A percentile compares a stretch with the other conserved stretches of the same genome.
Evolutionary conservation across 1,140 invertebrate species (phyloP).

Genomic region (Brachionus asplanchnoidis): DNA sequence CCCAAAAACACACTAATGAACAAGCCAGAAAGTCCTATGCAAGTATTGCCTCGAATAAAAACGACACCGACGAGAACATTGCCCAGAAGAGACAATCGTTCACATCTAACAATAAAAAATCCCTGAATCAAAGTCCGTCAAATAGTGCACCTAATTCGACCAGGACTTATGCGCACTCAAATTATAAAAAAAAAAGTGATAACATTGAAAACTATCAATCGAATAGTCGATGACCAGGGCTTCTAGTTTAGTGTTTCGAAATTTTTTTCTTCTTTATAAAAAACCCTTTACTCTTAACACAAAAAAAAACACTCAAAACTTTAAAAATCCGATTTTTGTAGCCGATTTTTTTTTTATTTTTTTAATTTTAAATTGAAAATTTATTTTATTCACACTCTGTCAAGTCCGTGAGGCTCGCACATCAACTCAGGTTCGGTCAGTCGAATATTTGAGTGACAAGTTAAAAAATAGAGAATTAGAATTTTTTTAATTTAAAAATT

Average conservation of each 20-base stretch:
- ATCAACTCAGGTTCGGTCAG: neutral
- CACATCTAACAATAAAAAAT: neutral
- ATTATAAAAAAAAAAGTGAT: constrained; percentile 23
- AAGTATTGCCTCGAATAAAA: constrained; percentile 28
- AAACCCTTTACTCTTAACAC: constrained; percentile 20
- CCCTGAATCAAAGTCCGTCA: neutral
- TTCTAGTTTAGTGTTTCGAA: neutral
- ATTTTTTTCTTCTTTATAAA: neutral
- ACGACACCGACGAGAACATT: neutral
- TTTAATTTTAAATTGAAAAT: constrained; percentile 3
- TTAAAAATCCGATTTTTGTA: constrained; percentile 22
- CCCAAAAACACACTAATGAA: constrained; percentile 18
- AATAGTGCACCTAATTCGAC: neutral
- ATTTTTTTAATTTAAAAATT: neutral
- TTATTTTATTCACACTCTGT: neutral
- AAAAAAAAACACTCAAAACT: neutral
- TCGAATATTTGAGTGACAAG: neutral
- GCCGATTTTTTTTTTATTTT: constrained; percentile 25
- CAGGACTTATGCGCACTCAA: neutral
- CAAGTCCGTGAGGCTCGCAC: neutral
- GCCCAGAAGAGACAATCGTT: neutral
- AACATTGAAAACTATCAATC: constrained; percentile 32
- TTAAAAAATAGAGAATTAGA: constrained; percentile 3
- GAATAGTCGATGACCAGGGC: neutral
- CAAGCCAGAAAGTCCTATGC: constrained; percentile 23